These are phyloP conservation scores for Amblyopsis rosae DNA, from an alignment of 2,113 vertebrate genomes.

Conservation along the genomic window DNA sequence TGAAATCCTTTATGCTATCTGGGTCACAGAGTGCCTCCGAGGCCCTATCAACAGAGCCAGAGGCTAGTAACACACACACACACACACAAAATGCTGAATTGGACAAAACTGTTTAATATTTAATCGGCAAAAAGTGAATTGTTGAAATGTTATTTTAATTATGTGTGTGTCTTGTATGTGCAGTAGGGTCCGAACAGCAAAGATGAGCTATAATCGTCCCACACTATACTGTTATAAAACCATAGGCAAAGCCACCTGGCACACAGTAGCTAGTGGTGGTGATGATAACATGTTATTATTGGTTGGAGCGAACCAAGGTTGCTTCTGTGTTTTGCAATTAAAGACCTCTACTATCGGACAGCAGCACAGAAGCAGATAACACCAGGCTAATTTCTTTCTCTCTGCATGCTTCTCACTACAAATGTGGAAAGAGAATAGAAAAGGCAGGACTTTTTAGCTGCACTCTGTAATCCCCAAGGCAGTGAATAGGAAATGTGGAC, in stretches of 20 bases:
- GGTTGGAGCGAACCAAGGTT: too few species aligned
- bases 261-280: too few species aligned
- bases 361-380: slow-evolving; percentile 19
- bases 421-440: neutral
- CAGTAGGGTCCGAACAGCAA: neutral
- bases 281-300: too few species aligned
- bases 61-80: slow-evolving; percentile 32
- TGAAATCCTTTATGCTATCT: slow-evolving; percentile 74
- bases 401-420: neutral
- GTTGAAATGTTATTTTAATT: neutral
- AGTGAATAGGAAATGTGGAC: slow-evolving; percentile 2
- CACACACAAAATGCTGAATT: neutral
- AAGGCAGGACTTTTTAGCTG: neutral
- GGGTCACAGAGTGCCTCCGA: slow-evolving; percentile 72
- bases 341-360: slow-evolving; percentile 41
- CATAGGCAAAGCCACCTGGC: too few species aligned
- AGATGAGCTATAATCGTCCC: too few species aligned
- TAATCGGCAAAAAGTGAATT: neutral
- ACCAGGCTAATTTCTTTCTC: neutral
- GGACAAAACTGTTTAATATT: too few species aligned
- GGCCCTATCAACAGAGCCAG: slow-evolving; percentile 60
- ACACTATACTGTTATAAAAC: too few species aligned
- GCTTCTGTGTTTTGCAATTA: slow-evolving; percentile 39
- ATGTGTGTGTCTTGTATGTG: neutral
- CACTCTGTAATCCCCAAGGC: slow-evolving; percentile 13